Evolutionary conservation across 2,888 invertebrate species (phyloP).

Genomic region (Euphydryas editha): DNA sequence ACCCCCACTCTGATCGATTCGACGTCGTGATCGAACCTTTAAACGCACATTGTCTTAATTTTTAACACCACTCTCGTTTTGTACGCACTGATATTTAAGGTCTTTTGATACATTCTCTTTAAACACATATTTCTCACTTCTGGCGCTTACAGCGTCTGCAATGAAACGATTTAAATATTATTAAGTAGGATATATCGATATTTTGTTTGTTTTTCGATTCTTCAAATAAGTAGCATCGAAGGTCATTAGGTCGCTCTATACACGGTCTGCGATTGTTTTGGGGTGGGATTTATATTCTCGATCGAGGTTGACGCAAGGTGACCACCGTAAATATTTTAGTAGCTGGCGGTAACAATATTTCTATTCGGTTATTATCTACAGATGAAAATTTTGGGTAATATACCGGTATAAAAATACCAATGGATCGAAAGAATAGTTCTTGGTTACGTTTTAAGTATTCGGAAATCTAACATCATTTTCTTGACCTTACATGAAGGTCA

Average conservation of each 20-base stretch:
- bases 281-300: slow-evolving; percentile 12
- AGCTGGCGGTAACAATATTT: slow-evolving; percentile 15
- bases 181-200: not conserved
- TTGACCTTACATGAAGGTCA: slow-evolving; percentile 2
- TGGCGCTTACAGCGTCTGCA: slow-evolving; percentile 22
- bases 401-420: not conserved
- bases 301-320: slow-evolving; percentile 12
- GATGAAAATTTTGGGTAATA: not conserved
- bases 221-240: not conserved
- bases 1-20: slow-evolving; percentile 70
- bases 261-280: slow-evolving; percentile 1
- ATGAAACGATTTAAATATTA: slow-evolving; percentile 6
- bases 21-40: slow-evolving; percentile 74
- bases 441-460: not conserved
- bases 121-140: slow-evolving; percentile 37
- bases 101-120: slow-evolving; percentile 49
- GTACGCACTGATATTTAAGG: slow-evolving; percentile 51
- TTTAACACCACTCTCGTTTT: slow-evolving; percentile 60
- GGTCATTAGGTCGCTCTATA: slow-evolving; percentile 5
- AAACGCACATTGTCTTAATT: slow-evolving; percentile 68
- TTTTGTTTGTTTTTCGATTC: too few species aligned
- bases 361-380: slow-evolving; percentile 8
- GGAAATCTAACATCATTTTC: not conserved
- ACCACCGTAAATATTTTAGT: slow-evolving; percentile 24
- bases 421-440: not conserved